A percentile compares a stretch with the other conserved stretches of the same genome.
These are phyloP conservation scores for Anthopleura xanthogrammica DNA, from an alignment of 92 coral and sea anemone genomes.

Conservation along the genomic window DNA sequence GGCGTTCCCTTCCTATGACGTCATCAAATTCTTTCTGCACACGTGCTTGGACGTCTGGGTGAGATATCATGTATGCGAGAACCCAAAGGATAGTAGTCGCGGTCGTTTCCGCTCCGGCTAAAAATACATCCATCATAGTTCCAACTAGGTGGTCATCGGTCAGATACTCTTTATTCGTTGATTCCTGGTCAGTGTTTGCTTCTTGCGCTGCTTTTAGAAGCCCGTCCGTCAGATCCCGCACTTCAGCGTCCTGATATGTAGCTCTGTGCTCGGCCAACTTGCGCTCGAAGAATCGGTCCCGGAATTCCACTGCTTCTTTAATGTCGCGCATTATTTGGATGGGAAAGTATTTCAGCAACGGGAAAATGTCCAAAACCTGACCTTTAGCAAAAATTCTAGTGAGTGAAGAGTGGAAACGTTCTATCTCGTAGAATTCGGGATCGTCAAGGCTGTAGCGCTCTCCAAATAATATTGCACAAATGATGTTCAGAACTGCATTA, in stretches of 20 bases:
- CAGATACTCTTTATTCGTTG: slow-evolving; percentile 35
- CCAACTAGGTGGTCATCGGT: slow-evolving; percentile 59
- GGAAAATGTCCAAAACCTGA: slow-evolving; percentile 60
- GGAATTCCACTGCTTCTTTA: slow-evolving; percentile 45
- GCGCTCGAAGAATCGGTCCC: slow-evolving; percentile 58
- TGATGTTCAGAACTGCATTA: slow-evolving; percentile 56
- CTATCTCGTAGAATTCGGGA: slow-evolving; percentile 63
- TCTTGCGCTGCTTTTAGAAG: slow-evolving; percentile 51
- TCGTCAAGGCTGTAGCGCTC: slow-evolving; percentile 59
- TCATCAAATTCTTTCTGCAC: slow-evolving; percentile 60
- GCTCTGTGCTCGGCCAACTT: slow-evolving; percentile 53
- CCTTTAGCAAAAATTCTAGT: slow-evolving; percentile 52
- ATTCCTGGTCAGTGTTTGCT: slow-evolving; percentile 35
- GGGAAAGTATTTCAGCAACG: slow-evolving; percentile 58
- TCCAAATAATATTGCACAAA: slow-evolving; percentile 68
- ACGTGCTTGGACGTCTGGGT: slow-evolving; percentile 61
- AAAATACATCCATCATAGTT: slow-evolving; percentile 56
- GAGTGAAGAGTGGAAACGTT: slow-evolving; percentile 59
- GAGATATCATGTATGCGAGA: slow-evolving; percentile 43
- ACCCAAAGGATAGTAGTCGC: slow-evolving; percentile 62
- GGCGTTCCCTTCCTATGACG: slow-evolving; percentile 51
- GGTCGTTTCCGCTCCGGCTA: slow-evolving; percentile 65
- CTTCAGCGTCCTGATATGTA: slow-evolving; percentile 39
- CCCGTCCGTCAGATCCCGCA: slow-evolving; percentile 60
- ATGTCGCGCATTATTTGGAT: slow-evolving; percentile 51